Base-by-base conservation (phyloP, 2,113 vertebrate genomes). In the Cettia cetti region DNA sequence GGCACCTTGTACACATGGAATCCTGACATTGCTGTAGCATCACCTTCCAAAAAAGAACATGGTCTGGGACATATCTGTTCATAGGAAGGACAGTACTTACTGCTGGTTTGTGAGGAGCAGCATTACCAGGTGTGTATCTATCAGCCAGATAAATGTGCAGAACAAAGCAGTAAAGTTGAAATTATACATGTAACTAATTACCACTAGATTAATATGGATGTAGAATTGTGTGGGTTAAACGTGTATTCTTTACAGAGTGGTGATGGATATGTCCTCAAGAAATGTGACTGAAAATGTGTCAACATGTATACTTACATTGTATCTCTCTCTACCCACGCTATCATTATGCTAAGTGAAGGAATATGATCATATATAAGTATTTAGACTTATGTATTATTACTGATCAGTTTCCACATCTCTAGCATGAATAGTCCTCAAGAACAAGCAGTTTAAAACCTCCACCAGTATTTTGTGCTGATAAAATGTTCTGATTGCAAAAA, bases 21-120 rank as follows among this genome's bases (percentile, higher is more conserved):
- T 22, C 16, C 14, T 33, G 75, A 39, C 50, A 42, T 23, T 77
- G 50, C 50, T 90, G 47, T 47, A 54, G 27, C 56, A 61, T 64
- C 76, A 52, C 56, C 39, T 66, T 63, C 60, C 0, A 0, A 64
- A 69, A 75, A 65, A 79, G 21, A 76, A 26, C 2, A 0, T 31
- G 22, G 16, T 27, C 24, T 82, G 24, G 27, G 31, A 61, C 27
- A 6, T 54, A 47, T 5, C 42, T 69, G 18, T 35, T 60, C 50
- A 24, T 5, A 28, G 24, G 26, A 85, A 90, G 35, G 30, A 54
- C 84, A 72, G 35, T 40, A 28, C 22, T 42, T 88, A 18, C 30
- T 74, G 69, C 14, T 76, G 59, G 6, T 61, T 80, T 74, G 45
- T 5, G 6, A 74, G 7, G 9, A 90, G 53, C 53, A 80, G 57